These are phyloP conservation scores for Invenusta paracnida DNA, from an alignment of 2,888 invertebrate genomes.

Conservation along the genomic window DNA sequence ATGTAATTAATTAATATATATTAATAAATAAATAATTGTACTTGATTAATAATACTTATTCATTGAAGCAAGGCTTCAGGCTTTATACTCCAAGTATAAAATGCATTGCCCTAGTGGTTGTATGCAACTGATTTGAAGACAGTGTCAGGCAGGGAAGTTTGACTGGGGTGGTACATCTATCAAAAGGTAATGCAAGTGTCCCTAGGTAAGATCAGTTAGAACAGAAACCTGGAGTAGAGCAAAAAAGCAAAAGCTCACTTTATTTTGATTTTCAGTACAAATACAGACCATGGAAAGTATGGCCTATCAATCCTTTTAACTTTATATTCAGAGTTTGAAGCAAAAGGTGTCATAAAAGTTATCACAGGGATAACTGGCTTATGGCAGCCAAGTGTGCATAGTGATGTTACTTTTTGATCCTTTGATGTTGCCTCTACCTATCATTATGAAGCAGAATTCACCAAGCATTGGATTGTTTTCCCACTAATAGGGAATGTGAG, in stretches of 20 bases:
- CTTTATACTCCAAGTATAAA: too few species aligned
- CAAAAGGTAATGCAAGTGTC: slow-evolving; percentile 67
- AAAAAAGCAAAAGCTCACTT: slow-evolving; percentile 70
- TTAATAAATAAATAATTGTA: too few species aligned
- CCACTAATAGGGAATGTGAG: slow-evolving; percentile 39
- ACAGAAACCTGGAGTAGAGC: slow-evolving; percentile 71
- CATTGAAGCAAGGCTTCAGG: too few species aligned
- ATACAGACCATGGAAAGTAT: slow-evolving; percentile 68
- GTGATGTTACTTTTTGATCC: slow-evolving; percentile 70
- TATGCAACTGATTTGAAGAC: too few species aligned
- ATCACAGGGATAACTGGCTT: slow-evolving; percentile 71
- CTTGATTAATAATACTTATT: too few species aligned
- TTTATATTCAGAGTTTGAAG: slow-evolving; percentile 56
- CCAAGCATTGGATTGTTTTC: slow-evolving; percentile 39
- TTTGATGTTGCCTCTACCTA: slow-evolving; percentile 63
- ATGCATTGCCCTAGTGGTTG: too few species aligned
- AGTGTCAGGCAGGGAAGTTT: slow-evolving; percentile 68
- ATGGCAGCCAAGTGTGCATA: slow-evolving; percentile 67
- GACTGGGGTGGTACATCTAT: slow-evolving; percentile 69
- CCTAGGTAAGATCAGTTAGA: slow-evolving; percentile 68
- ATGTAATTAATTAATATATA: too few species aligned
- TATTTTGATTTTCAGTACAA: slow-evolving; percentile 68
- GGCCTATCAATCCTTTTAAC: slow-evolving; percentile 69
- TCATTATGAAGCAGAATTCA: slow-evolving; percentile 40
- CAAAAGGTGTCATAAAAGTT: slow-evolving; percentile 60